phyloP scores from a whole-genome alignment of 1,140 invertebrate species.

The Scaptomyza montana region DNA sequence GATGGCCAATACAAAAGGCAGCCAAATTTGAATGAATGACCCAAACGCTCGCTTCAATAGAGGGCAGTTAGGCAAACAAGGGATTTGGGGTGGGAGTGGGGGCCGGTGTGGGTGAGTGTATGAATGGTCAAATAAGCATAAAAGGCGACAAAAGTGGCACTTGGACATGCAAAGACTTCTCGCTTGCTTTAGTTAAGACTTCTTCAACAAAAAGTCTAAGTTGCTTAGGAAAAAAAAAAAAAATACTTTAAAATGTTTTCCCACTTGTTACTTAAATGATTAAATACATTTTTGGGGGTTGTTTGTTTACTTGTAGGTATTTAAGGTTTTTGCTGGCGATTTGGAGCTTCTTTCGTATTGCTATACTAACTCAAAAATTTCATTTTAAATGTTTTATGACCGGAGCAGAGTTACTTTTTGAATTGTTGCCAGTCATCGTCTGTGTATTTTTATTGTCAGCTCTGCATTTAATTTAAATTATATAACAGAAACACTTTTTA shows the following conservation, averaged over 20 bases:
- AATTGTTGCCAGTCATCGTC: conserved; percentile 56
- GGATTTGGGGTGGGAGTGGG: neutral
- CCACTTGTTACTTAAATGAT: conserved; percentile 72
- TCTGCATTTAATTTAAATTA: conserved; percentile 79
- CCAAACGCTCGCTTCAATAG: conserved; percentile 16
- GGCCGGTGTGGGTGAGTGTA: conserved; percentile 10
- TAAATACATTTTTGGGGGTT: conserved; percentile 69
- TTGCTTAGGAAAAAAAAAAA: conserved; percentile 4
- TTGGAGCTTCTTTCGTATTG: conserved; percentile 23
- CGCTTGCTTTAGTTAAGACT: conserved; percentile 22
- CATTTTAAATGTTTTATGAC: conserved; percentile 77
- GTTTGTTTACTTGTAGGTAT: conserved; percentile 48
- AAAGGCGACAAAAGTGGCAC: conserved; percentile 80
- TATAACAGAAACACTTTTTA: conserved; percentile 65
- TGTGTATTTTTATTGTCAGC: conserved; percentile 73
- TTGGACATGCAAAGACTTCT: conserved; percentile 44
- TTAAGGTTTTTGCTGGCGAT: conserved; percentile 34
- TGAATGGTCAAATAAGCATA: conserved; percentile 73
- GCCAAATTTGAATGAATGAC: conserved; percentile 56
- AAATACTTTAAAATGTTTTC: conserved; percentile 61
- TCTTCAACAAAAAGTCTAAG: conserved; percentile 10
- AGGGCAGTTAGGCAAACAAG: neutral
- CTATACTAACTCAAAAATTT: conserved; percentile 45
- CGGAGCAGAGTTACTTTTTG: conserved; percentile 51
- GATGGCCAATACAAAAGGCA: conserved; percentile 57